Conservation (phyloP, 2,113 vertebrate genomes). For the Lampris megalopsis region DNA sequence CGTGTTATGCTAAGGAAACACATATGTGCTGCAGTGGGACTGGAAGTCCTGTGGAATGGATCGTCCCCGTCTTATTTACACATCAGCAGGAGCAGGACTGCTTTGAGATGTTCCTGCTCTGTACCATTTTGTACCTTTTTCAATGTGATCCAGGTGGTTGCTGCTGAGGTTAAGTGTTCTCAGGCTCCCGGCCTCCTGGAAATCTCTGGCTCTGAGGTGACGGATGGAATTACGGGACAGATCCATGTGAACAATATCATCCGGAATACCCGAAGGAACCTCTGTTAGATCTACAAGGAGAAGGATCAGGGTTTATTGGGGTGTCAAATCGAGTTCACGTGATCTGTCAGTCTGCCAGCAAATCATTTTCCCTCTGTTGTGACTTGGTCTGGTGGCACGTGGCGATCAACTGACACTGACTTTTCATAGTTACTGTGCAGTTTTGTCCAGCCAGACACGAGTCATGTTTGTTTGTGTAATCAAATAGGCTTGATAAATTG, state of each 20-base stretch:
- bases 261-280: slow-evolving; percentile 90
- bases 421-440: background rate
- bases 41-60: no score
- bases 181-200: slow-evolving; percentile 87
- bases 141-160: slow-evolving; percentile 89
- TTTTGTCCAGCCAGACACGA: background rate
- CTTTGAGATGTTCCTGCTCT: no score
- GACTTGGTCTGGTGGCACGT: no score
- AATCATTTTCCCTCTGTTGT: no score
- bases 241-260: slow-evolving; percentile 90
- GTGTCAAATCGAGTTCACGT: background rate
- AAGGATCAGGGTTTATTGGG: background rate
- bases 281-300: slow-evolving; percentile 87
- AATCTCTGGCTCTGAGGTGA: slow-evolving; percentile 88
- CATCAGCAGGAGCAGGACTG: no score
- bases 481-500: background rate
- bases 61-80: no score
- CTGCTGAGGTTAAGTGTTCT: slow-evolving; percentile 90
- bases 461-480: background rate
- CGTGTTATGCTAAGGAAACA: slow-evolving; percentile 30
- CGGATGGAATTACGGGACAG: slow-evolving; percentile 91
- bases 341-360: background rate
- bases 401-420: no score
- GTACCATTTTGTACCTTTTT: slow-evolving; percentile 83
- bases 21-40: background rate